Evolutionary conservation across 2,888 invertebrate species (phyloP), one percentile per base, ranked within the genome.

Genomic region (Dasysyrphus albostriatus): DNA sequence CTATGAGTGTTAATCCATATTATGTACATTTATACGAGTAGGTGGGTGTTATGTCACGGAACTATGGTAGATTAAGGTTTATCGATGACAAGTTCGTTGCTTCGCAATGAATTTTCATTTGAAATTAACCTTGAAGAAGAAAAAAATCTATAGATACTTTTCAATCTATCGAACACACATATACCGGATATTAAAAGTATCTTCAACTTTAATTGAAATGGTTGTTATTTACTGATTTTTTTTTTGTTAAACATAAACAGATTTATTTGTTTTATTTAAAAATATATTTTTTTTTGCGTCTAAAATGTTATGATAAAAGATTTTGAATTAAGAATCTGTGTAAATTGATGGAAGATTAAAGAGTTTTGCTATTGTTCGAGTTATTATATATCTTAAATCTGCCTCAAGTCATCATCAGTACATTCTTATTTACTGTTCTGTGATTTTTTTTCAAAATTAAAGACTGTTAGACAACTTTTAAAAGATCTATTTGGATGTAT

Each of bases 21-120:
- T 16, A 8, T 58, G 10, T 37, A 34, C 9, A 5, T 61, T 10
- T 37, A 39, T 39, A 42, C 42, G 14, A 42, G 37, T 67, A 37
- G 69, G 75, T 82, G 72, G 82, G 82, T 77, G 82, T 42, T 34
- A 56, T 65, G 49, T 29, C 63, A 65, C 63, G 73, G 73, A 65
- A 65, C 61, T 69, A 39, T 67, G 54, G 76, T 42, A 37, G 56
- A 49, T 70, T 63, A 32, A 39, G 34, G 69, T 54, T 69, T 70
- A 63, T 12, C 49, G 42, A 51, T 76, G 70, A 58, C 58, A 77
- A 72, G 72, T 67, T 82, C 72, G 65, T 70, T 76, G 56, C 42
- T 67, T 72, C 61, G 39, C 39, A 56, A 47, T 56, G 1, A n/a
- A 54, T 56, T 47, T n/a, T 70, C 37, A 39, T 70, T 63, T 76